These are phyloP conservation scores for Frieseomelitta varia DNA, from an alignment of 1,140 invertebrate genomes.

Conservation along the genomic window DNA sequence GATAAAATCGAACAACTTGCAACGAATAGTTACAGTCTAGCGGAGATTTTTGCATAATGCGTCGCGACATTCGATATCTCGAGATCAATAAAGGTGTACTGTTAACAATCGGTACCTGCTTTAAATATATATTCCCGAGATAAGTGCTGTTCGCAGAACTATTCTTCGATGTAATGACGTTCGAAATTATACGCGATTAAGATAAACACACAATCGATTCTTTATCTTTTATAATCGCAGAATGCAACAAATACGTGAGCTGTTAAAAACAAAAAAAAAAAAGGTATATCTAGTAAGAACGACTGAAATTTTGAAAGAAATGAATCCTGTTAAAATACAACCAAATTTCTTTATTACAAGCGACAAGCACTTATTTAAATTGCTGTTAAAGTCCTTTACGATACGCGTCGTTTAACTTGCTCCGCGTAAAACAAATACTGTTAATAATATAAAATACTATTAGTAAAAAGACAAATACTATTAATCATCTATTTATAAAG, in stretches of 20 bases:
- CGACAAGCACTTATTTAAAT: not conserved
- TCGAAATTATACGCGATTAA: not conserved
- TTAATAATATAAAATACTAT: too few species aligned
- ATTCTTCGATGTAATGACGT: not conserved
- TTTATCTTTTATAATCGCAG: not conserved
- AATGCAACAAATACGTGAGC: not conserved
- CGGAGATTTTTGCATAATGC: conserved; percentile 18
- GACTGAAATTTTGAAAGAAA: not conserved
- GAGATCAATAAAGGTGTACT: not conserved
- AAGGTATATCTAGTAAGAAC: not conserved
- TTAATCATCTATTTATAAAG: conserved; percentile 7
- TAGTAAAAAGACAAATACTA: not conserved
- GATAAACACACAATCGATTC: not conserved
- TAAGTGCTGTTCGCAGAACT: conserved; percentile 23
- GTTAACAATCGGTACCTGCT: conserved; percentile 1
- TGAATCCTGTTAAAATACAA: not conserved
- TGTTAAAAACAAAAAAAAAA: not conserved
- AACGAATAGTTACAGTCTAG: conserved; percentile 1
- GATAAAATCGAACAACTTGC: conserved; percentile 1
- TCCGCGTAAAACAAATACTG: not conserved
- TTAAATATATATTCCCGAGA: conserved; percentile 6
- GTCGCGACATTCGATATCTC: not conserved
- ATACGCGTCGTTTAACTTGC: not conserved
- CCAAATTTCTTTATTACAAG: not conserved
- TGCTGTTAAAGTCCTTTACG: not conserved